Conservation (phyloP, 2,797 vertebrate genomes). For the Alexandromys oeconomus region DNA sequence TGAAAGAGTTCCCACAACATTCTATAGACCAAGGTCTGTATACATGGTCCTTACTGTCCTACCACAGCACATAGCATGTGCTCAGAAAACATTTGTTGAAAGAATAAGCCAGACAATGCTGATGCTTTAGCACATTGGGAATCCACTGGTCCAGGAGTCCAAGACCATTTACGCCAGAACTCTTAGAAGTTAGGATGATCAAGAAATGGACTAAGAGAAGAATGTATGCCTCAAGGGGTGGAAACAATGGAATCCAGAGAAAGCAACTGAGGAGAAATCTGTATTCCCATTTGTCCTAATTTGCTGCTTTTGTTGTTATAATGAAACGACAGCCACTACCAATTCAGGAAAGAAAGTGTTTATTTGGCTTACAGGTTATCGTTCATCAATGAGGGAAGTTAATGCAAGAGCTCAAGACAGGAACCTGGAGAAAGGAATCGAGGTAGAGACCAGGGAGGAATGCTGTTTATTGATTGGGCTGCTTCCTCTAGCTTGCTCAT, state of each 20-base stretch:
- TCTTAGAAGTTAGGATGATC: constrained; percentile 24
- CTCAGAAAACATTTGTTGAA: neutral
- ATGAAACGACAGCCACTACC: neutral
- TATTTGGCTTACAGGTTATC: neutral
- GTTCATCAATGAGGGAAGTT: neutral
- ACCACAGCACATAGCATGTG: neutral
- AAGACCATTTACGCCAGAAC: neutral
- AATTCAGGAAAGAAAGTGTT: neutral
- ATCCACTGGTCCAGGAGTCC: neutral
- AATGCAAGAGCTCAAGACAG: no score
- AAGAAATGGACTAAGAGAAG: constrained; percentile 29
- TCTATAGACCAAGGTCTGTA: neutral
- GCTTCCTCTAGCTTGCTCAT: neutral
- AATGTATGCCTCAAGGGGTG: neutral
- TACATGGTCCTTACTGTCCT: neutral
- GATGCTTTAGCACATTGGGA: neutral
- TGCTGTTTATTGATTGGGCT: neutral
- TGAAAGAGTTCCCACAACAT: no score
- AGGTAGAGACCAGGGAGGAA: neutral
- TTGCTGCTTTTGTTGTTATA: neutral
- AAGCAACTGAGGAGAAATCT: neutral
- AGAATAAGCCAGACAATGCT: neutral
- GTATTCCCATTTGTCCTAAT: neutral
- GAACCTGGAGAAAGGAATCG: neutral
- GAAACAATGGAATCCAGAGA: neutral